Conservation (phyloP, 2,888 invertebrate genomes). For the Automeris io region DNA sequence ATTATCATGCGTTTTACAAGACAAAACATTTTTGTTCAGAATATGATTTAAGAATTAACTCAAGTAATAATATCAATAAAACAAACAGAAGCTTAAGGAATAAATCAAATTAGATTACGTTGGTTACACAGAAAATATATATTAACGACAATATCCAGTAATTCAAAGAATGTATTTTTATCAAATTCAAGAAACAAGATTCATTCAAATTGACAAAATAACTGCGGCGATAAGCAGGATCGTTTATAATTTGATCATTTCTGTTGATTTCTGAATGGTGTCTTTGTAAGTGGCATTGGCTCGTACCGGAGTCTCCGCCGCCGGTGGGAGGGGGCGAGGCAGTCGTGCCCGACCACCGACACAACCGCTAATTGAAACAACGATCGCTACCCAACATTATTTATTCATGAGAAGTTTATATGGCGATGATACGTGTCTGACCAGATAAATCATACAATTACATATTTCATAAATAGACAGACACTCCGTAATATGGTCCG, state of each 20-base stretch:
- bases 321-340: slow-evolving; percentile 34
- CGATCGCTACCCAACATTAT: slow-evolving; percentile 69
- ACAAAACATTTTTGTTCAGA: no score
- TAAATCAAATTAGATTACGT: no score
- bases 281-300: slow-evolving; percentile 30
- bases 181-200: no score
- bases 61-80: no score
- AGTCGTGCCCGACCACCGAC: slow-evolving; percentile 58
- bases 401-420: slow-evolving; percentile 76
- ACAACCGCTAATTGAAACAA: slow-evolving; percentile 76
- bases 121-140: neutral
- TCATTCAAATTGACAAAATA: neutral
- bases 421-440: slow-evolving; percentile 70
- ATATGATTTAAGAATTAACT: no score
- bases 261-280: slow-evolving; percentile 14
- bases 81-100: no score
- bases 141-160: neutral
- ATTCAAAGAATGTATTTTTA: no score
- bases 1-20: no score
- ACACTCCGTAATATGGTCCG: slow-evolving; percentile 26
- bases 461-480: slow-evolving; percentile 60
- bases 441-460: slow-evolving; percentile 73
- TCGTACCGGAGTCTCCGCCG: slow-evolving; percentile 19
- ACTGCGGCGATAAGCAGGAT: neutral
- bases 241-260: slow-evolving; percentile 6